phyloP scores from a whole-genome alignment of 2,797 vertebrate genomes.

The Schizopygopsis malacanthus region DNA sequence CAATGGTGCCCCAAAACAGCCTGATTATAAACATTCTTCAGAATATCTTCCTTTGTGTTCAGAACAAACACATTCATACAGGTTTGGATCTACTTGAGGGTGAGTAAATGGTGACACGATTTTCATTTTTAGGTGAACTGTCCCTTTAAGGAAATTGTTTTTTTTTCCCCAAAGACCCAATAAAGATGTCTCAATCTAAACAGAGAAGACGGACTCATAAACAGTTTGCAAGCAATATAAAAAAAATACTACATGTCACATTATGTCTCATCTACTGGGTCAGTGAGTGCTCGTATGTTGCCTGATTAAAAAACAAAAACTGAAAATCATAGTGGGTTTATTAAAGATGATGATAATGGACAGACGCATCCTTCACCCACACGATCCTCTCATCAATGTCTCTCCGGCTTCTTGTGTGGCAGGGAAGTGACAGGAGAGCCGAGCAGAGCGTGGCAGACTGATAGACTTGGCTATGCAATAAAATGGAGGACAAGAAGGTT shows the following conservation, averaged over 20 bases:
- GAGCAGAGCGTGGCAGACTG: conserved; percentile 15
- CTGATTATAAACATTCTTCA: no score
- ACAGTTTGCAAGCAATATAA: conserved; percentile 12
- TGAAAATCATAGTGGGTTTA: conserved; percentile 67
- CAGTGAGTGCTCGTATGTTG: conserved; percentile 75
- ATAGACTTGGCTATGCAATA: conserved; percentile 15
- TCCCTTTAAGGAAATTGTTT: no score
- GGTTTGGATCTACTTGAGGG: no score
- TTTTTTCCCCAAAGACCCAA: background rate
- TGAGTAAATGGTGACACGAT: no score
- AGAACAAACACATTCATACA: no score
- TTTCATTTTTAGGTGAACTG: no score
- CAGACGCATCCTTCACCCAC: conserved; percentile 49
- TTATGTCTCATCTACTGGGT: conserved; percentile 66
- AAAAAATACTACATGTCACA: conserved; percentile 37
- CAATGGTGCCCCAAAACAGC: no score
- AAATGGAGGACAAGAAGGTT: conserved; percentile 52
- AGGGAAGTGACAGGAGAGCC: conserved; percentile 27
- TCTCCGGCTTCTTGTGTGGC: conserved; percentile 23
- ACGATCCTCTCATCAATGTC: conserved; percentile 37
- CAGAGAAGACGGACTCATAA: background rate
- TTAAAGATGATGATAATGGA: conserved; percentile 73
- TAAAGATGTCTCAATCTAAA: background rate
- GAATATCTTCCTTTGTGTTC: no score
- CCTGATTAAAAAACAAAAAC: conserved; percentile 63